A percentile compares a stretch with the other conserved stretches of the same genome.
phyloP scores from a whole-genome alignment of 2,113 vertebrate genomes.

The Thamnaconus septentrionalis region DNA sequence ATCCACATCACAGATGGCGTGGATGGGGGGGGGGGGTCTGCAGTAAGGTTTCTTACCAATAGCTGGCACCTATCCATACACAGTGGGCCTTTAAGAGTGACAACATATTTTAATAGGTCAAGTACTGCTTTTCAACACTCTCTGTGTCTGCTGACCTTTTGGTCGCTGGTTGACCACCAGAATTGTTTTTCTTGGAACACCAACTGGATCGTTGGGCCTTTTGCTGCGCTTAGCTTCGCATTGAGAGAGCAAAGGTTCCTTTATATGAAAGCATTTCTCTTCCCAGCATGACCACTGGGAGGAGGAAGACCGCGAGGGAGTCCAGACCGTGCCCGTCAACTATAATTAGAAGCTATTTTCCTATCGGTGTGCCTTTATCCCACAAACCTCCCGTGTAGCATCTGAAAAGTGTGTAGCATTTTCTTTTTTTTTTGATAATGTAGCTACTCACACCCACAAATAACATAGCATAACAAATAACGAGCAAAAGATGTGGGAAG shows the following conservation, averaged over 20 bases:
- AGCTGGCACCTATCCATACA: too few relatives aligned
- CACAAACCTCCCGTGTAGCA: slow-evolving; percentile 27
- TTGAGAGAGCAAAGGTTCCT: slow-evolving; percentile 38
- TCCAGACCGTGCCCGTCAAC: slow-evolving; percentile 41
- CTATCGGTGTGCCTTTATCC: slow-evolving; percentile 42
- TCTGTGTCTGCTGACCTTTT: too few relatives aligned
- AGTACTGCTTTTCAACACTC: too few relatives aligned
- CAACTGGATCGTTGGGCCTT: neutral
- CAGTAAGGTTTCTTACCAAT: too few relatives aligned
- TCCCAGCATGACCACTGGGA: slow-evolving; percentile 47
- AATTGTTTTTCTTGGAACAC: slow-evolving; percentile 5
- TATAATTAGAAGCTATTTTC: slow-evolving; percentile 62
- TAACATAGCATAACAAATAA: too few relatives aligned
- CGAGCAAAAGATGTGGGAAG: neutral
- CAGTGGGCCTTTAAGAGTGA: too few relatives aligned
- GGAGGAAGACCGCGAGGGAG: slow-evolving; percentile 44
- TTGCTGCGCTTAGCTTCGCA: slow-evolving; percentile 21
- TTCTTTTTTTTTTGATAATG: neutral
- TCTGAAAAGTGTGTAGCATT: slow-evolving; percentile 11
- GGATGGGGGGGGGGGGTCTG: too few relatives aligned
- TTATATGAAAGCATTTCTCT: slow-evolving; percentile 33
- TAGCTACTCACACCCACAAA: neutral
- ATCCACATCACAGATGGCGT: too few relatives aligned
- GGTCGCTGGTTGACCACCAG: neutral
- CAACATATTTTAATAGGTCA: too few relatives aligned